Base-by-base conservation (phyloP, 2,797 vertebrate genomes). In the Sebastes hubbsi region DNA sequence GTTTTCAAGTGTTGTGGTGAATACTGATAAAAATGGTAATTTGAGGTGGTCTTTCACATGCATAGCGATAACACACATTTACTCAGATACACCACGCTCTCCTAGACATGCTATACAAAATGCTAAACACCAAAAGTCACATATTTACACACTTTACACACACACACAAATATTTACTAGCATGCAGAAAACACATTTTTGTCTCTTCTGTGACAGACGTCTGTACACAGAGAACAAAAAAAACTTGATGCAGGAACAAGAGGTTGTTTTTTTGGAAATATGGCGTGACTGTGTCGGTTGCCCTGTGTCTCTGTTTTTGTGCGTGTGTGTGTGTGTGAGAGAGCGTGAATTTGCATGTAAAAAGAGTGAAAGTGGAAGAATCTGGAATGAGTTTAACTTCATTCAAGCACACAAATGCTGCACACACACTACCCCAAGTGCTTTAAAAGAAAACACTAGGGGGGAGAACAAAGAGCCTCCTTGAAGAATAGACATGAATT, bases 401-500 rank as follows among this genome's bases (percentile, higher is more conserved):
- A 64, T 81, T 72, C 54, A 81, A 29, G 22, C 49, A 42, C 80
- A 80, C 55, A 42, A 80, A 75, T 56, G 38, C 38, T 61, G 65
- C 84, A 67, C 61, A 70, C 62, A 61, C 63, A 60, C 75, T 34
- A 63, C 81, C 85, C 72, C 32, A 38, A 85, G 88, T 86, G 89
- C 84, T 90, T 87, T 75, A 84, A 88, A 84, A 78, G 85, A 90
- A 88, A 87, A 89, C 83, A 85, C 78, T 36, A 49, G 72, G 74
- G 79, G 79, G 82, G 80, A 82, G 85, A 88, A 89, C 89, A 90
- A 91, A 94, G 92, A 92, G 82, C 69, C 86, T 91, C 81, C 92
- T 91, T 89, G 84, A 92, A 93, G 86, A 89, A 85, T 75, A 83
- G 75, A 76, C 87, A 93, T 95, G 85, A 95, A 95, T 94, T 86